Conservation (phyloP, 1,140 invertebrate genomes). For the Augochlora pura region DNA sequence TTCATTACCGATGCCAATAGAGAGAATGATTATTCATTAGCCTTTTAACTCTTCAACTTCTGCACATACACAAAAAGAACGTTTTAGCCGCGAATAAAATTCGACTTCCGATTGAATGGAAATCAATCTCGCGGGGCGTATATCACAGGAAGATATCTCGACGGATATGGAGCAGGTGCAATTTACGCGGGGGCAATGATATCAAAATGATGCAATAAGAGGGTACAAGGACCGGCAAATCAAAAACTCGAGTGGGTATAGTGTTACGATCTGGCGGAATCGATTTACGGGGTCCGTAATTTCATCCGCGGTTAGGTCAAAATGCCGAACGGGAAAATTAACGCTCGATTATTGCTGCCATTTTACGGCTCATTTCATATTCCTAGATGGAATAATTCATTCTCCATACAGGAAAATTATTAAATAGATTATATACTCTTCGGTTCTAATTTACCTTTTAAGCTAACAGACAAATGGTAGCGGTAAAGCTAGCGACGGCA, state of each 20-base stretch:
- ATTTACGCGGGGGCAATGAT: neutral
- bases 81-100: neutral
- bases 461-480: neutral
- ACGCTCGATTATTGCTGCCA: neutral
- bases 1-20: too few relatives aligned
- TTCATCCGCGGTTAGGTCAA: too few relatives aligned
- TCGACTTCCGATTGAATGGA: neutral
- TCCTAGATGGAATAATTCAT: neutral
- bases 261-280: constrained; percentile 60
- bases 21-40: neutral
- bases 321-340: neutral
- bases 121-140: neutral
- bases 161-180: neutral
- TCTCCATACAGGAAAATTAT: too few relatives aligned
- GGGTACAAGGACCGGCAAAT: neutral
- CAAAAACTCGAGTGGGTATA: constrained; percentile 54
- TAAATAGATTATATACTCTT: too few relatives aligned
- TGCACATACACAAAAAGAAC: neutral
- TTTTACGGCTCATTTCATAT: neutral
- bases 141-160: neutral
- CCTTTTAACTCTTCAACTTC: neutral
- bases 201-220: constrained; percentile 10
- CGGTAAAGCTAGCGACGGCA: neutral
- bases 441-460: neutral
- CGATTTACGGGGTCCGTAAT: neutral